Evolutionary conservation across 2,888 invertebrate species (phyloP).

Genomic region (Protophormia terraenovae): DNA sequence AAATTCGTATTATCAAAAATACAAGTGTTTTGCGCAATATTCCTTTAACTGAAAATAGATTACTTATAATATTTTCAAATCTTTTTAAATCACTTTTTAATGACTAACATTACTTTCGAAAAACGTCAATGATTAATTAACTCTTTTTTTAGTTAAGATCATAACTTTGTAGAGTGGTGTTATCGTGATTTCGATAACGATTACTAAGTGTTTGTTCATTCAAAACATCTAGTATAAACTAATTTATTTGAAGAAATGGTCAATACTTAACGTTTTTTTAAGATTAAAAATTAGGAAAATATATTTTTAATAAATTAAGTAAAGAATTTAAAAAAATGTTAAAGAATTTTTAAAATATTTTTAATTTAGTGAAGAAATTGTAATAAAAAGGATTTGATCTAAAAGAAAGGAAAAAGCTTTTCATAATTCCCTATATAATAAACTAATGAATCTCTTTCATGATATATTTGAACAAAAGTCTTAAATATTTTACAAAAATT

Average conservation of each 20-base stretch:
- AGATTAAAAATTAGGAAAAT: neutral
- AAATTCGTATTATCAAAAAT: neutral
- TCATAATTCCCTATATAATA: too few species aligned
- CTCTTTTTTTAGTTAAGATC: neutral
- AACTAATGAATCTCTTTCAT: too few species aligned
- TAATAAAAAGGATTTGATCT: too few species aligned
- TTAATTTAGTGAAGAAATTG: too few species aligned
- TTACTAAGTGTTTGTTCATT: neutral
- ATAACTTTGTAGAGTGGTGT: neutral
- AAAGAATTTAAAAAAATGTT: too few species aligned
- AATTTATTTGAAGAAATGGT: neutral
- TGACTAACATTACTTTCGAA: neutral
- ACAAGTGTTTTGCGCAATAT: neutral
- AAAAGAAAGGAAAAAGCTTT: too few species aligned
- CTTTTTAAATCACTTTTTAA: neutral
- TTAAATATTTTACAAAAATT: too few species aligned
- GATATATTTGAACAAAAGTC: too few species aligned
- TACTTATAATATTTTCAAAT: neutral
- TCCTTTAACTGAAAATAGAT: neutral
- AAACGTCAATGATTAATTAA: neutral
- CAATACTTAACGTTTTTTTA: neutral
- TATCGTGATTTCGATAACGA: neutral
- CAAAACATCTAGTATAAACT: neutral
- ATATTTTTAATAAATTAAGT: too few species aligned
- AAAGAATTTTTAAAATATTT: too few species aligned